Conservation (phyloP, 2,888 invertebrate genomes). For the Andrena bucephala region DNA sequence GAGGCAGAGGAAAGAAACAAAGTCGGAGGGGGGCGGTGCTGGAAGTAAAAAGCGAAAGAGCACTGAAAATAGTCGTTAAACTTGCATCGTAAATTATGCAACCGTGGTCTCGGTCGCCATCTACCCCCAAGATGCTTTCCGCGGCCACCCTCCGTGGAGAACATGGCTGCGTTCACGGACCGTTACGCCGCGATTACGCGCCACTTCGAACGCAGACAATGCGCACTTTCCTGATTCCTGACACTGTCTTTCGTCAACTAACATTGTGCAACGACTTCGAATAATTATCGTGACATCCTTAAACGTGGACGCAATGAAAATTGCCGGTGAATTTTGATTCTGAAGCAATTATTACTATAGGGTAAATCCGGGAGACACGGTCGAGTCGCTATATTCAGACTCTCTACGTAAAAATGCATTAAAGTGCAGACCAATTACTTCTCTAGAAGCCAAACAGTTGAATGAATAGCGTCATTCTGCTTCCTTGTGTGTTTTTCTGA, state of each 20-base stretch:
- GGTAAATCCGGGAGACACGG: too few species aligned
- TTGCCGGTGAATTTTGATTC: not conserved
- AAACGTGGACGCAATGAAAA: not conserved
- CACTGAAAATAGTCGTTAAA: slow-evolving; percentile 79
- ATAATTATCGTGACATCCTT: slow-evolving; percentile 8
- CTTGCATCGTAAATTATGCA: slow-evolving; percentile 80
- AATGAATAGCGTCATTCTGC: too few species aligned
- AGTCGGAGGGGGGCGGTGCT: slow-evolving; percentile 25
- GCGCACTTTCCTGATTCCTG: slow-evolving; percentile 28
- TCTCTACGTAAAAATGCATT: too few species aligned
- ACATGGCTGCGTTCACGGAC: slow-evolving; percentile 66
- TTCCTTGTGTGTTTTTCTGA: too few species aligned
- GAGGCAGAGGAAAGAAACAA: slow-evolving; percentile 44
- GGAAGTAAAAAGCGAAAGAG: slow-evolving; percentile 67
- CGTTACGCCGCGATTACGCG: slow-evolving; percentile 71
- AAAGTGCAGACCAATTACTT: too few species aligned
- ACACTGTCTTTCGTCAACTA: not conserved
- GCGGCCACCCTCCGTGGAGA: slow-evolving; percentile 53
- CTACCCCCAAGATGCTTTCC: slow-evolving; percentile 61
- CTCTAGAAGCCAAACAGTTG: too few species aligned
- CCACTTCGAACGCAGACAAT: slow-evolving; percentile 68
- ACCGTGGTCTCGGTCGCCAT: slow-evolving; percentile 50
- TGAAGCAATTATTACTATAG: not conserved
- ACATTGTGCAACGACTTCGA: not conserved
- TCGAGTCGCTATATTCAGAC: too few species aligned